Base-by-base conservation (phyloP, 2,113 vertebrate species). In the Archocentrus centrarchus region DNA sequence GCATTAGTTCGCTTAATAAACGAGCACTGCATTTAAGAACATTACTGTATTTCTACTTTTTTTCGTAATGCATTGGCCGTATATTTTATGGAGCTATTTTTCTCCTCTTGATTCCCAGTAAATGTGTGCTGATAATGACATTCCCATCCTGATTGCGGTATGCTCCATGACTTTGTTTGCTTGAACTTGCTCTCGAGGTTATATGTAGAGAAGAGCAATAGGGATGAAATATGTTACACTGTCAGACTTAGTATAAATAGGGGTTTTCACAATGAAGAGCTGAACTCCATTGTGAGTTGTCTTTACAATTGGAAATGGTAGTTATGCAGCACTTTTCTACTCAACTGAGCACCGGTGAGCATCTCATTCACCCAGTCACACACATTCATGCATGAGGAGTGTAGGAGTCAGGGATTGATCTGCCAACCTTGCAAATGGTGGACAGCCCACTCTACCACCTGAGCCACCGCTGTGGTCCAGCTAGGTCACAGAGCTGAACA, bases 121-220 rank as follows among this genome's bases (percentile, higher is more conserved):
- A 37, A 7, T 59, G 53, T 53, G 35, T 59, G 77, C 77, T 61
- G 83, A 86, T 94, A 92, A 94, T 94, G 90, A 93, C 89, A 93
- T 93, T 94, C 92, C 92, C 93, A 94, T 93, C 57, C 84, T 60
- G 77, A 59, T 81, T 78, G 80, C 59, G 88, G 80, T 86, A 79
- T 82, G 88, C 77, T 64, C 80, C 86, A 81, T 62, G 62, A 81
- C 79, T 87, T 85, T 92, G 88, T 93, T 92, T 89, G 88, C 89
- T 88, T 94, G 89, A 93, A 94, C 90, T 70, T 32, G 5, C 50
- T 61, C 83, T 87, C 87, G 22, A 13, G 90, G 85, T 55, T 79
- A 87, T 76, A 93, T 60, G 59, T 75, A 88, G 87, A 86, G 84
- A 89, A 73, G 81, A 90, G 83, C 47, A 80, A 79, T 84, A 75